Percentiles rank a stretch among this genome's conserved stretches.
Evolutionary conservation across 2,888 invertebrate species (phyloP).

Genomic region (Brachypterus glaber): DNA sequence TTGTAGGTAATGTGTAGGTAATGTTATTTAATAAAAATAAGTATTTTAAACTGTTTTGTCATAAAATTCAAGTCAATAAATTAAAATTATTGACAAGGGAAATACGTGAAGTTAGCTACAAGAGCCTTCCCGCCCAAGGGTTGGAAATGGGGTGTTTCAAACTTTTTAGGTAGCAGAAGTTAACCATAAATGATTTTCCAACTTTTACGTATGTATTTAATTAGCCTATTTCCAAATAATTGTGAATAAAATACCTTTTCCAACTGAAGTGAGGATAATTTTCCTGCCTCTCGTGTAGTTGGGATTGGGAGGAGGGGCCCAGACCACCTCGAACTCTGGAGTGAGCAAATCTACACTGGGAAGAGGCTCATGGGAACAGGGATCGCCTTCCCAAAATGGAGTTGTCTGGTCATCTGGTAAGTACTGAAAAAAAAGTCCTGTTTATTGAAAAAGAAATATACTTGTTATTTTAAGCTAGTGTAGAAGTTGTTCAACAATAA

Average conservation of each 20-base stretch:
- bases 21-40: too few relatives aligned
- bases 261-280: slow-evolving; percentile 31
- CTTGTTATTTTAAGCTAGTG: background rate
- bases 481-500: background rate
- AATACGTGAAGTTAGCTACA: too few relatives aligned
- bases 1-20: too few relatives aligned
- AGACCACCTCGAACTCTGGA: slow-evolving; percentile 28
- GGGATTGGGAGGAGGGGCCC: slow-evolving; percentile 28
- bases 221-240: too few relatives aligned
- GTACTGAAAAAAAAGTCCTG: slow-evolving; percentile 22
- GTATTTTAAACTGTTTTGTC: too few relatives aligned
- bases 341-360: slow-evolving; percentile 30
- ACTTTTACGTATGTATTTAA: too few relatives aligned
- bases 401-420: slow-evolving; percentile 26
- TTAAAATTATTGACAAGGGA: too few relatives aligned
- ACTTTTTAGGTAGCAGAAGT: too few relatives aligned
- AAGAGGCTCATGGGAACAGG: slow-evolving; percentile 25
- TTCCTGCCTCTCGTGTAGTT: slow-evolving; percentile 22
- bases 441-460: background rate
- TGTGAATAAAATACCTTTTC: slow-evolving; percentile 32
- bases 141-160: too few relatives aligned
- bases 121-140: too few relatives aligned
- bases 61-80: too few relatives aligned
- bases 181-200: background rate
- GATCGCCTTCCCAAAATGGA: slow-evolving; percentile 32